Evolutionary conservation across 2,888 invertebrate species (phyloP).

Genomic region (Rotaria sp.): DNA sequence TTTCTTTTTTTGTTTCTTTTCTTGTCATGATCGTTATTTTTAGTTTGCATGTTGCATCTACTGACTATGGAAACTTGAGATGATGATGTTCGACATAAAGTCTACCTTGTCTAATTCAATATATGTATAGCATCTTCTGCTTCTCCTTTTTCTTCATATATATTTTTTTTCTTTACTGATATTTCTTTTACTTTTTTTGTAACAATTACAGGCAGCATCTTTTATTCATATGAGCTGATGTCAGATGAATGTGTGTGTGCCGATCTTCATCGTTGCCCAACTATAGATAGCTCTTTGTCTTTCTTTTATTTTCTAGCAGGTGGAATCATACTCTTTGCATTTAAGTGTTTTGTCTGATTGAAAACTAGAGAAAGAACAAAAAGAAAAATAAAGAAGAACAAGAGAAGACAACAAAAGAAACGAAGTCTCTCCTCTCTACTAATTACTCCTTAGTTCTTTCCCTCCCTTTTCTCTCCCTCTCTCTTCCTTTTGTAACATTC

Average conservation of each 20-base stretch:
- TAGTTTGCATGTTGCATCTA: neutral
- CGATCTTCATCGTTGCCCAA: neutral
- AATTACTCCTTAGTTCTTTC: neutral
- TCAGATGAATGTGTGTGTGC: neutral
- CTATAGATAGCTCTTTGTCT: neutral
- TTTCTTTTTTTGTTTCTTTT: neutral
- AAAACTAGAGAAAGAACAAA: neutral
- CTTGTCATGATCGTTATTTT: neutral
- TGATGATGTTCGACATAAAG: neutral
- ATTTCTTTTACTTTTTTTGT: neutral
- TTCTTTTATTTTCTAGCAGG: constrained; percentile 3
- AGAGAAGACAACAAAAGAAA: constrained; percentile 1
- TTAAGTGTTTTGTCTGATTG: constrained; percentile 15
- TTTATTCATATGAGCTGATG: neutral
- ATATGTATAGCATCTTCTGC: neutral
- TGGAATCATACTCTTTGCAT: neutral
- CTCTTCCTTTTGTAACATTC: neutral
- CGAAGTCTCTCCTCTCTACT: neutral
- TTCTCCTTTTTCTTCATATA: neutral
- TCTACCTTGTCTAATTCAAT: neutral
- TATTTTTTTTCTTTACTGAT: neutral
- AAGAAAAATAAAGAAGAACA: neutral
- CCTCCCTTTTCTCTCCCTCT: neutral
- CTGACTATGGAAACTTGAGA: neutral
- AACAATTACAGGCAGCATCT: neutral